Evolutionary conservation across 2,888 invertebrate genomes (phyloP).

Genomic region (Plebejus melissa): DNA sequence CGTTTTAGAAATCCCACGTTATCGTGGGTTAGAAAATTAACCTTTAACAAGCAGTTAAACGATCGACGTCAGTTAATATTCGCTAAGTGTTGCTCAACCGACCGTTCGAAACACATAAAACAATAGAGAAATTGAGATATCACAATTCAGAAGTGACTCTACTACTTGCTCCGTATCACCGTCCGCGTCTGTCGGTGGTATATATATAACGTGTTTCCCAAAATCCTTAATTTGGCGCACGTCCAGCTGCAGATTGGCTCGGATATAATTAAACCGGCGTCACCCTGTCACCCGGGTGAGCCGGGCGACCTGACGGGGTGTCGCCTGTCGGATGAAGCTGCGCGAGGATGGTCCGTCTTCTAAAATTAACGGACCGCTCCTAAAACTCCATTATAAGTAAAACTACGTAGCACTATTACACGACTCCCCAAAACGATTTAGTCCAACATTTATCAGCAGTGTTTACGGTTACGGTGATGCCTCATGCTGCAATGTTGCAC

Average conservation of each 20-base stretch:
- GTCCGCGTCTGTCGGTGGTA: neutral
- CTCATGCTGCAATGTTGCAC: neutral
- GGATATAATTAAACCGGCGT: slow-evolving; percentile 17
- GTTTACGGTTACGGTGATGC: neutral
- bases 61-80: neutral
- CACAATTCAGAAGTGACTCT: neutral
- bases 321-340: neutral
- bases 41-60: neutral
- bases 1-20: neutral
- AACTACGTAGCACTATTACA: neutral
- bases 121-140: neutral
- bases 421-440: neutral
- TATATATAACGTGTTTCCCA: neutral
- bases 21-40: neutral
- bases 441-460: neutral
- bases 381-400: neutral
- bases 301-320: neutral
- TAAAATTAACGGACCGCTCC: neutral
- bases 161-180: neutral
- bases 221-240: slow-evolving; percentile 2
- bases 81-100: neutral
- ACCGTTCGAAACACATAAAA: slow-evolving; percentile 8
- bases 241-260: slow-evolving; percentile 12
- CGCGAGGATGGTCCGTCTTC: neutral
- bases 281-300: neutral